Base-by-base conservation (phyloP, 2,888 invertebrate genomes). In the Leptopilina drosophilae region DNA sequence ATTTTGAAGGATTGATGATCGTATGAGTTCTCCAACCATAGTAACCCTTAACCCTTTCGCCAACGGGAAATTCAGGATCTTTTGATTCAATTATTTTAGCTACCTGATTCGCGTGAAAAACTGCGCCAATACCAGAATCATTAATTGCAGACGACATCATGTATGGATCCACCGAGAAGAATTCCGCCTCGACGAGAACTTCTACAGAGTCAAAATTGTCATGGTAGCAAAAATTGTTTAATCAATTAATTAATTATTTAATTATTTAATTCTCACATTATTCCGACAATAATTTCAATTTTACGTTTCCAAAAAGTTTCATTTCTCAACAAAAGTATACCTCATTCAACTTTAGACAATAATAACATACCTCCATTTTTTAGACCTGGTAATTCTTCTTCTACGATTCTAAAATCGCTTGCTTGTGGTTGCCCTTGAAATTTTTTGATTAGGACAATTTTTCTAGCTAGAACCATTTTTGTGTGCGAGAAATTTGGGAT, bases 121-220 rank as follows among this genome's bases (percentile, higher is more conserved):
- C 94, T n/a, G 92, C 92, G 4, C 95, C 95, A 77, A 93, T 87
- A 49, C n/a, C 12, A 86, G 94, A 93, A 40, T 88, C 84, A 56
- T 92, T 91, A 77, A 92, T 92, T 90, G 93, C 92, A 83, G 94
- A 94, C 0, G 93, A 93, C 84, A 95, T 92, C 94, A 95, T 95
- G 82, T 95, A 96, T 0, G 96, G 96, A 90, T 96, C 96, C 42
- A 96, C 95, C 83, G 95, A 95, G 1, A 95, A 88, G 87, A 93
- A 95, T 86, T 94, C 93, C 2, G 95, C 95, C 92, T 95, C 93
- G 1, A 94, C 92, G 77, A 96, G 91, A 84, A 95, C 94, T 92
- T 95, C 95, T 95, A 78, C 59, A 79, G 33, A 77, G 11, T 49
- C 20, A 46, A 59, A 67, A 14, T 66, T 5, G 33, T 3, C 3